Conservation (phyloP, 2,797 vertebrate species). For the Danio choprae region DNA sequence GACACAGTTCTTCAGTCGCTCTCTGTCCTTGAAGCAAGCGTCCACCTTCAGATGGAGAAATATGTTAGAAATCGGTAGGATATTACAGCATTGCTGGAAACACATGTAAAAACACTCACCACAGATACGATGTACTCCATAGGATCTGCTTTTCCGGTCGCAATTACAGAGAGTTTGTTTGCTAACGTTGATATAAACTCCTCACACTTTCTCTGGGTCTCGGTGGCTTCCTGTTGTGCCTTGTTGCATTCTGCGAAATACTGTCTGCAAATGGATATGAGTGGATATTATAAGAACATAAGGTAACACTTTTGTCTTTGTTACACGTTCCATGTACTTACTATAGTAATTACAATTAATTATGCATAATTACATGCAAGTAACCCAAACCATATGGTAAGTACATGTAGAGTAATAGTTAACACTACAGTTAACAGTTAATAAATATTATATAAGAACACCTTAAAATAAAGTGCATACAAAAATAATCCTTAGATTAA, state of each 20-base stretch:
- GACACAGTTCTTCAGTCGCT: constrained; percentile 74
- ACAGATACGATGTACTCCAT: constrained; percentile 73
- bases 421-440: too few relatives aligned
- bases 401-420: too few relatives aligned
- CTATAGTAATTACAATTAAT: too few relatives aligned
- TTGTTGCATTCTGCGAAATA: constrained; percentile 72
- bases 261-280: constrained; percentile 66
- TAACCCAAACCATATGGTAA: too few relatives aligned
- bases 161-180: constrained; percentile 67
- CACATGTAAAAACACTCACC: constrained; percentile 66
- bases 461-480: too few relatives aligned
- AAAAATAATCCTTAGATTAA: too few relatives aligned
- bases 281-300: constrained; percentile 10
- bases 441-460: too few relatives aligned
- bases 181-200: constrained; percentile 74
- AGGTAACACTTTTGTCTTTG: too few relatives aligned
- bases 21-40: constrained; percentile 75
- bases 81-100: neutral
- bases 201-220: constrained; percentile 67
- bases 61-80: constrained; percentile 8
- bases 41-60: constrained; percentile 68
- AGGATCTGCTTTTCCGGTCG: constrained; percentile 66
- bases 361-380: too few relatives aligned
- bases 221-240: constrained; percentile 66
- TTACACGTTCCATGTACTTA: too few relatives aligned